A percentile compares a stretch with the other conserved stretches of the same genome.
phyloP scores from a whole-genome alignment of 2,888 invertebrate genomes.

The Drosophila pseudotakahashii region DNA sequence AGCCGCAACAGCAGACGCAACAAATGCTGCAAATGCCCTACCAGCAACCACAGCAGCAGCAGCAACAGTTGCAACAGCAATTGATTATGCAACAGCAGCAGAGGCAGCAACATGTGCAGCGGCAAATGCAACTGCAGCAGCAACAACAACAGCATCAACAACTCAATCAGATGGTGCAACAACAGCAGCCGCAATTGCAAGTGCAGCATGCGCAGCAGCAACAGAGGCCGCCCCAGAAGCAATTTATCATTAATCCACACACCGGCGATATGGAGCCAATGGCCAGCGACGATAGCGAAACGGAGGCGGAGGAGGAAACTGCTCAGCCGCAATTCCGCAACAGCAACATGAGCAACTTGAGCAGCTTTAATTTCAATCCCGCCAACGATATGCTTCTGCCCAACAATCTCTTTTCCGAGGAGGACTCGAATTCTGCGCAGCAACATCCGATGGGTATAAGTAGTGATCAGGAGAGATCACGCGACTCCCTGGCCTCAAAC shows the following conservation, averaged over 20 bases:
- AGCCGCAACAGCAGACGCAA: constrained; percentile 47
- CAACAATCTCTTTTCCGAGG: constrained; percentile 83
- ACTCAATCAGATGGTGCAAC: constrained; percentile 38
- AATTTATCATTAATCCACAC: constrained; percentile 95
- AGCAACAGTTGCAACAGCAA: constrained; percentile 46
- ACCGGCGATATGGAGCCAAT: constrained; percentile 94
- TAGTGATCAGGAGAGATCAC: constrained; percentile 85
- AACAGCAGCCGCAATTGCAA: constrained; percentile 36
- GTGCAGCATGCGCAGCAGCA: constrained; percentile 50
- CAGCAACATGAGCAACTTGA: constrained; percentile 43
- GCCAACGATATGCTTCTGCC: constrained; percentile 71
- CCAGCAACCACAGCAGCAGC: constrained; percentile 46
- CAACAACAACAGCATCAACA: constrained; percentile 46
- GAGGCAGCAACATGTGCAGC: constrained; percentile 50
- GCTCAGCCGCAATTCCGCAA: constrained; percentile 63
- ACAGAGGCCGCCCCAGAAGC: constrained; percentile 84
- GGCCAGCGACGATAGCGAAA: constrained; percentile 88
- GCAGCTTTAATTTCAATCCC: constrained; percentile 70
- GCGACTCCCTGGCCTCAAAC: constrained; percentile 85
- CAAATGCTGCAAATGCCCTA: constrained; percentile 43
- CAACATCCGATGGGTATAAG: constrained; percentile 81
- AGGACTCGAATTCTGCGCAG: constrained; percentile 84
- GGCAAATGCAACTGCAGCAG: constrained; percentile 44
- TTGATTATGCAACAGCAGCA: constrained; percentile 48
- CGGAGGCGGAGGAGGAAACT: constrained; percentile 86